Conservation (phyloP, 92 coral and sea anemone genomes). For the Zoanthus solanderi region DNA sequence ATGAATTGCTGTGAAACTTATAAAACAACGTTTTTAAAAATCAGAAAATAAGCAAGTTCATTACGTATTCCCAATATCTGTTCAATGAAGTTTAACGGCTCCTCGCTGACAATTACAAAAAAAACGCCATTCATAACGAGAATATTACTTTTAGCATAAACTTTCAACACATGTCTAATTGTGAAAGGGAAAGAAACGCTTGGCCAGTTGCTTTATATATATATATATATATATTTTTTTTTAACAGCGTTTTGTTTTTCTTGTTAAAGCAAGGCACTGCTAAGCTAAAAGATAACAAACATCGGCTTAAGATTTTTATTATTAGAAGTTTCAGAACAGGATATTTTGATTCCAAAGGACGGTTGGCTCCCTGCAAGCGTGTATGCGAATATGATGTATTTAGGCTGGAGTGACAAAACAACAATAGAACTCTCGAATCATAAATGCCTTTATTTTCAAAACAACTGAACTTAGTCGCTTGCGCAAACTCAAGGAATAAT, state of each 20-base stretch:
- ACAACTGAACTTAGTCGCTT: constrained; percentile 15
- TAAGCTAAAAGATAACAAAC: constrained; percentile 14
- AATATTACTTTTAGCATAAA: neutral
- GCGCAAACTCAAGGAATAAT: constrained; percentile 45
- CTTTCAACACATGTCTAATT: neutral
- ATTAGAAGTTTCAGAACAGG: neutral
- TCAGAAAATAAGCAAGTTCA: neutral
- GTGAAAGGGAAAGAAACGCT: neutral
- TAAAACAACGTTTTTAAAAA: neutral
- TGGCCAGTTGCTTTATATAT: constrained; percentile 14
- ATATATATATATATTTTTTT: neutral
- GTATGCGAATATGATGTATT: neutral
- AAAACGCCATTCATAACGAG: neutral
- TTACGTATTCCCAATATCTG: neutral
- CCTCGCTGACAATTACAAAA: constrained; percentile 3
- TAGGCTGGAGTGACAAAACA: constrained; percentile 2
- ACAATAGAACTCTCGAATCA: constrained; percentile 27
- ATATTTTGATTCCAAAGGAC: neutral
- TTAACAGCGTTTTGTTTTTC: constrained; percentile 19
- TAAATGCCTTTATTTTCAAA: constrained; percentile 32
- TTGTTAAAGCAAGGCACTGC: neutral
- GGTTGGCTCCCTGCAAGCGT: neutral
- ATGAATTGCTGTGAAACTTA: neutral
- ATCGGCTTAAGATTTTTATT: constrained; percentile 1
- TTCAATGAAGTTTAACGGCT: constrained; percentile 6